These are phyloP conservation scores for Agelas oroides DNA, from an alignment of 37 sponge, comb jelly and placozoan genomes.

Conservation along the genomic window DNA sequence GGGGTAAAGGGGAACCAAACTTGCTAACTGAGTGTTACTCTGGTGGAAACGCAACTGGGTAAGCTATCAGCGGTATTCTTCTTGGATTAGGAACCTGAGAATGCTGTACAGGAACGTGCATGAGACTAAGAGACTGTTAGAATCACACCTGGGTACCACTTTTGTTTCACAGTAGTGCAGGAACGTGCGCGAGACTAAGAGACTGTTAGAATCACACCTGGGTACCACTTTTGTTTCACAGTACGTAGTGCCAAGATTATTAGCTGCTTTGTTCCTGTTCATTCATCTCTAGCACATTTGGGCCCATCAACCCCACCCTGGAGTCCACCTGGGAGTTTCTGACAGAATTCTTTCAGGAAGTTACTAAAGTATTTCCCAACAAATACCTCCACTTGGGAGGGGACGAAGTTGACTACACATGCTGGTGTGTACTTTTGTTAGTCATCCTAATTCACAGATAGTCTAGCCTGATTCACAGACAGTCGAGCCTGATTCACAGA, in stretches of 20 bases:
- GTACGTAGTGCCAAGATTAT: too few relatives aligned
- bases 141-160: too few relatives aligned
- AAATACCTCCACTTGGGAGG: constrained; percentile 93
- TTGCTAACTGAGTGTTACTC: constrained; percentile 81
- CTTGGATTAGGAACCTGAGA: too few relatives aligned
- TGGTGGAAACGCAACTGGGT: constrained; percentile 65
- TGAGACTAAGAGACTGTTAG: too few relatives aligned
- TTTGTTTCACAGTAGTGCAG: too few relatives aligned
- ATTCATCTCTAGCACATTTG: constrained; percentile 50
- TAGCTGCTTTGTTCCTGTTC: too few relatives aligned
- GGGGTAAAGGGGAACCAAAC: constrained; percentile 81
- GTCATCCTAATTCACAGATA: background rate
- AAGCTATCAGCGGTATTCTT: background rate
- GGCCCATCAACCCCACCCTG: constrained; percentile 89
- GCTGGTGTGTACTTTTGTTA: constrained; percentile 51
- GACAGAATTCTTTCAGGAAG: constrained; percentile 73
- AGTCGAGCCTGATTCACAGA: too few relatives aligned
- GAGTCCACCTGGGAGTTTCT: constrained; percentile 83
- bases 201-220: too few relatives aligned
- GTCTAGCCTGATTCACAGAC: background rate
- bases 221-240: too few relatives aligned
- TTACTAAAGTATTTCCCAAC: constrained; percentile 75
- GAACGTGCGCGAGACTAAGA: too few relatives aligned
- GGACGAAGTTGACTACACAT: constrained; percentile 88
- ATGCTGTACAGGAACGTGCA: too few relatives aligned